Base-by-base conservation (phyloP, 2,888 invertebrate species). In the Trilocha varians region DNA sequence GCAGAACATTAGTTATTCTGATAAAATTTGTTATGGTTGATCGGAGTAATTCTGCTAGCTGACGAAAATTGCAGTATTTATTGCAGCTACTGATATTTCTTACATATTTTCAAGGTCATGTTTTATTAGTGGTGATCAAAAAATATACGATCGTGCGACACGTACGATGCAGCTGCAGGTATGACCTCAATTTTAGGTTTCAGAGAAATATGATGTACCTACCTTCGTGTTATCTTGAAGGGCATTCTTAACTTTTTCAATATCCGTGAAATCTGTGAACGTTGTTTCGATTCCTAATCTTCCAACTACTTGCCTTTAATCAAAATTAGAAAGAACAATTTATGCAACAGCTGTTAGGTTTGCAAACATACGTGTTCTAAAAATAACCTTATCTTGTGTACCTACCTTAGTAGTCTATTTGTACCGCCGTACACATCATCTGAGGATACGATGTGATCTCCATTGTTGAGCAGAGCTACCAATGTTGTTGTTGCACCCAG, bases 361-460 rank as follows among this genome's bases (percentile, higher is more conserved):
- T n/a, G n/a, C n/a, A n/a, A n/a, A n/a, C n/a, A n/a, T n/a, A n/a
- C n/a, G n/a, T 25, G 6, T 25, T 25, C 16, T 36, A 16, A 15
- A 16, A 36, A 34, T 33, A 36, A 0, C 6, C 6, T 13, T 32
- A 34, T 43, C 13, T 33, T 37, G 18, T 36, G 33, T 38, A 16
- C 75, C 84, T 38, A 16, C 75, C 84, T 84, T 49, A 90, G 82
- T 34, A 91, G 65, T 54, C 97, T 88, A 63, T 94, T 93, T 0
- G 96, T 96, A 15, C 98, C 99, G 40, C 99, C 99, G 65, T 99
- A 99, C 3, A 98, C 88, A 76, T 99, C 99, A 71, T 98, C 96
- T 46, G 93, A 91, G 59, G 93, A 91, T 35, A 99, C 74, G 9
- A 99, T 87, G 65, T 99, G 97, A 69, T 99, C 99, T 0, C 98